Percentiles rank a stretch among this genome's conserved stretches.
phyloP scores from a whole-genome alignment of 1,140 invertebrate genomes.

The Nephila pilipes region DNA sequence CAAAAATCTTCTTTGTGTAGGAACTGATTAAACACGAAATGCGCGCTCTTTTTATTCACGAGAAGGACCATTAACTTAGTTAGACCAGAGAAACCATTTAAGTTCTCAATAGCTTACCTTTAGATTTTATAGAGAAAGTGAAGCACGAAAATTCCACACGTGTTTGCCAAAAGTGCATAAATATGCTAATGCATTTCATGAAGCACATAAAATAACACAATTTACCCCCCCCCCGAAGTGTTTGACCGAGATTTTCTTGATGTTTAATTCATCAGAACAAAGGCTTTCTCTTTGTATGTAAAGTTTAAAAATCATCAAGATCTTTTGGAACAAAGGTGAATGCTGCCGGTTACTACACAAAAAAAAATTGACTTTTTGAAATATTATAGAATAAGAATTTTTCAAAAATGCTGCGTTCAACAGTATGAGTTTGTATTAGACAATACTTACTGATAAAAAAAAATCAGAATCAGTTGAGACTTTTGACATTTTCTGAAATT shows the following conservation, averaged over 20 bases:
- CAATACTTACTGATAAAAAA: no score
- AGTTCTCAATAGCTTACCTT: neutral
- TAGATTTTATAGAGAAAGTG: neutral
- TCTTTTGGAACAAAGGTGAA: neutral
- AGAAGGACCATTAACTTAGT: neutral
- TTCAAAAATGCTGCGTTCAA: no score
- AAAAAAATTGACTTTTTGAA: no score
- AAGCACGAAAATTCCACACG: neutral
- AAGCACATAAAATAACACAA: slow-evolving; percentile 24
- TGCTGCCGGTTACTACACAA: neutral
- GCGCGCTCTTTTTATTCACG: neutral
- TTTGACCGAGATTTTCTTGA: neutral
- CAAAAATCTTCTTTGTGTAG: no score
- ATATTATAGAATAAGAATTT: no score
- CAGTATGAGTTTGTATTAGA: no score
- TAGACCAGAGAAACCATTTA: neutral
- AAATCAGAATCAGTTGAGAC: no score
- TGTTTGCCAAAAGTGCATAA: neutral
- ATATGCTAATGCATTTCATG: slow-evolving; percentile 37
- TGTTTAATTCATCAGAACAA: slow-evolving; percentile 24
- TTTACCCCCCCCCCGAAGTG: neutral
- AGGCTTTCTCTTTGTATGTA: neutral
- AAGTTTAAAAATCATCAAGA: neutral
- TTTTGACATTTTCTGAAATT: no score
- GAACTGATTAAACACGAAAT: neutral